Conservation (phyloP, 2,888 invertebrate genomes). For the Thelaira solivaga region DNA sequence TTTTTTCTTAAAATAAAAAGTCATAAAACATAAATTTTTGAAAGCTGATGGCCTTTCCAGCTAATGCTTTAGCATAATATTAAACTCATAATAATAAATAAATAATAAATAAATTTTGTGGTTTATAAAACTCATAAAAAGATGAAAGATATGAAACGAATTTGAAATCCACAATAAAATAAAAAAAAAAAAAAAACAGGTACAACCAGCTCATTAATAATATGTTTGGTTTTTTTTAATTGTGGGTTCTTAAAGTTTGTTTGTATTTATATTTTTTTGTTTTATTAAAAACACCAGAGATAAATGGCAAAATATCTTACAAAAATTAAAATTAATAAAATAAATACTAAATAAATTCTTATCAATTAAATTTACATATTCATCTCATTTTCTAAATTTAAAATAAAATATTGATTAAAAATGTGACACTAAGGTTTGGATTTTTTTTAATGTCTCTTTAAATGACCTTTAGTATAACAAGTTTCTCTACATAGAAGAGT, state of each 20-base stretch:
- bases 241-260: no score
- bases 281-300: no score
- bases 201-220: constrained; percentile 32
- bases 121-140: constrained; percentile 54
- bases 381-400: constrained; percentile 10
- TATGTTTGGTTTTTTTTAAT: not conserved
- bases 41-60: no score
- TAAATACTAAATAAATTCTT: constrained; percentile 35
- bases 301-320: not conserved
- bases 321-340: constrained; percentile 31
- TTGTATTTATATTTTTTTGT: no score
- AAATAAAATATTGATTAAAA: not conserved
- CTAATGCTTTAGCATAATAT: no score
- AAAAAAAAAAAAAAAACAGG: constrained; percentile 15
- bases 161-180: constrained; percentile 15
- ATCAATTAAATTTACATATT: constrained; percentile 51
- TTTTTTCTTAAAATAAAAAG: constrained; percentile 37
- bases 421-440: not conserved
- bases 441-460: not conserved
- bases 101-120: no score
- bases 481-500: no score
- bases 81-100: no score
- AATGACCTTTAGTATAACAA: no score
- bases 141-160: constrained; percentile 19
- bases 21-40: constrained; percentile 56